Conservation (phyloP, 1,140 invertebrate species). For the Cydia pomonella region DNA sequence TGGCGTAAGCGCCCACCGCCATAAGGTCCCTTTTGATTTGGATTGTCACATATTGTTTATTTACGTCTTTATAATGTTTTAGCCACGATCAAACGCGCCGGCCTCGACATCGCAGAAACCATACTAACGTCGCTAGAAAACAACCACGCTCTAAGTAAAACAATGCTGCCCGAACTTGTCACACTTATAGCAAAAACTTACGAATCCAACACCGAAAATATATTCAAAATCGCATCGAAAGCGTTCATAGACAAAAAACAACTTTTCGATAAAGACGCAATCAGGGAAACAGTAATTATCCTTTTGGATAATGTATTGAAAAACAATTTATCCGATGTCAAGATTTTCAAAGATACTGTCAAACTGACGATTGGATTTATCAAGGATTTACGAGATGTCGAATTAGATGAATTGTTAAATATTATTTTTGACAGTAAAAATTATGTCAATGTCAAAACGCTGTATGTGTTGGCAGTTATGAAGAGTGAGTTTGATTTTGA, state of each 20-base stretch:
- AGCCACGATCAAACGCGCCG: constrained; percentile 38
- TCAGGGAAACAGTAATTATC: neutral
- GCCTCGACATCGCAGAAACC: constrained; percentile 41
- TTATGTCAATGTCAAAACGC: neutral
- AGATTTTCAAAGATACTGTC: neutral
- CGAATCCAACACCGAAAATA: neutral
- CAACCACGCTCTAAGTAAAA: constrained; percentile 41
- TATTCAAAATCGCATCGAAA: constrained; percentile 39
- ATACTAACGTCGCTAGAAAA: constrained; percentile 41
- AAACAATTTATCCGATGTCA: neutral
- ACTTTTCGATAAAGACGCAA: constrained; percentile 37
- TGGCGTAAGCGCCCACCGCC: too few species aligned
- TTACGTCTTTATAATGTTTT: too few species aligned
- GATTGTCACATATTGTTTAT: too few species aligned
- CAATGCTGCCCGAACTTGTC: constrained; percentile 37
- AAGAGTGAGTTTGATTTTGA: constrained; percentile 11
- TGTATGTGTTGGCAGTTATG: neutral
- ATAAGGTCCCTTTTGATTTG: too few species aligned
- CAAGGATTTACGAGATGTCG: constrained; percentile 9
- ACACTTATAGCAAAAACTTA: constrained; percentile 34
- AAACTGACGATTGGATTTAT: constrained; percentile 16
- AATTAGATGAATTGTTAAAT: neutral
- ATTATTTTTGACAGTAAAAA: constrained; percentile 29
- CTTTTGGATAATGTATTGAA: constrained; percentile 26
- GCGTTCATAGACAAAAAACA: constrained; percentile 45